Evolutionary conservation across 2,113 vertebrate genomes (phyloP).

Genomic region (Pan paniscus): DNA sequence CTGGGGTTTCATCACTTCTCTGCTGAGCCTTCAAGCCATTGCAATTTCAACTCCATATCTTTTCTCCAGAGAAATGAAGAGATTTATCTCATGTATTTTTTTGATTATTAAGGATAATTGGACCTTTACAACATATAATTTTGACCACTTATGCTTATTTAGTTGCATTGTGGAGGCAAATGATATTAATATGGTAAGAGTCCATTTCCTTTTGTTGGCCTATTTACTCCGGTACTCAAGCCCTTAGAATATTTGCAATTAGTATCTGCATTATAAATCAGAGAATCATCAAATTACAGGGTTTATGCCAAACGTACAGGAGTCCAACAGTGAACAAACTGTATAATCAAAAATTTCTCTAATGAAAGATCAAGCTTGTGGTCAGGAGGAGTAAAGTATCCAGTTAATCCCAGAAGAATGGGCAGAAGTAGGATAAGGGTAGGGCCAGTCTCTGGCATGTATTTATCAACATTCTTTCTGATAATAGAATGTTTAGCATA

Average conservation of each 20-base stretch:
- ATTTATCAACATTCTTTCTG: background rate
- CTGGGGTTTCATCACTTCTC: background rate
- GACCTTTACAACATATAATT: background rate
- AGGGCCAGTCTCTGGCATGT: background rate
- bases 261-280: conserved; percentile 32
- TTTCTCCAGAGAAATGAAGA: conserved; percentile 4
- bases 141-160: background rate
- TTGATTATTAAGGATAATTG: background rate
- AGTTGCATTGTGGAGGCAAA: conserved; percentile 3
- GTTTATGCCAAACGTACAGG: background rate
- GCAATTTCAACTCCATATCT: background rate
- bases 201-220: background rate
- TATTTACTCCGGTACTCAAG: background rate
- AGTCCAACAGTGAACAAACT: conserved; percentile 19
- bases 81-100: background rate
- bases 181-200: background rate
- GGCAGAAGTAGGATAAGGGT: background rate
- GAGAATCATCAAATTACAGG: conserved; percentile 49
- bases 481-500: background rate
- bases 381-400: background rate
- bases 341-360: conserved; percentile 31
- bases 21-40: background rate
- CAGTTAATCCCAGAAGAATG: conserved; percentile 30
- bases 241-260: conserved; percentile 23
- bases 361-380: conserved; percentile 45